phyloP scores from a whole-genome alignment of 2,113 vertebrate species.

The Eurystomus gularis region DNA sequence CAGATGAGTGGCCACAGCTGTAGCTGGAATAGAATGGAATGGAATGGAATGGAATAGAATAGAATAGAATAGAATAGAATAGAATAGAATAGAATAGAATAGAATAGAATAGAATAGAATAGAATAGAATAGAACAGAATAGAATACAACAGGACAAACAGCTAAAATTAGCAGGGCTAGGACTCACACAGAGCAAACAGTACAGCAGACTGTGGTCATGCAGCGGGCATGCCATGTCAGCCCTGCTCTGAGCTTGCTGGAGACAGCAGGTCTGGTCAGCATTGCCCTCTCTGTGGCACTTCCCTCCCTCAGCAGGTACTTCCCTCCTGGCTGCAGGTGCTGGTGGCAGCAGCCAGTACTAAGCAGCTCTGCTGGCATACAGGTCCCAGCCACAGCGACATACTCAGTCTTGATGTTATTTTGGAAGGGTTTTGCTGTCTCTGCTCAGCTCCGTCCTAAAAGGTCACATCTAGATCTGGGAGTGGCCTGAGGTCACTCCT shows the following conservation, averaged over 20 bases:
- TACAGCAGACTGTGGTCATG: background rate
- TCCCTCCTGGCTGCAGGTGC: background rate
- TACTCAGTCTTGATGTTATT: background rate
- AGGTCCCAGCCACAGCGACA: accelerated
- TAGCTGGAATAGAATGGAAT: background rate
- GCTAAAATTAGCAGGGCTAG: background rate
- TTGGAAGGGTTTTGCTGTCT: background rate
- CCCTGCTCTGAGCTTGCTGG: background rate
- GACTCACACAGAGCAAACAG: background rate
- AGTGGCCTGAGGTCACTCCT: background rate
- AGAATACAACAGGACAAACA: background rate
- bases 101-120: background rate
- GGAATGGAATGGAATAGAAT: too few relatives aligned
- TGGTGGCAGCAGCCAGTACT: background rate
- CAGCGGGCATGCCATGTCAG: background rate
- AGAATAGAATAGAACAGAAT: too few relatives aligned
- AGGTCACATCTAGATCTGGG: background rate
- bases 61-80: background rate
- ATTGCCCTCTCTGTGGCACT: background rate
- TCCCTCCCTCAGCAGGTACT: background rate
- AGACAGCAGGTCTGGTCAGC: background rate
- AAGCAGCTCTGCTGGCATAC: background rate
- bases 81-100: background rate
- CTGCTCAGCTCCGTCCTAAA: background rate
- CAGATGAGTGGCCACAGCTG: background rate